A percentile compares a stretch with the other conserved stretches of the same genome.
Evolutionary conservation across 2,888 invertebrate species (phyloP).

Genomic region (Kuschelorhynchus macadamiae): DNA sequence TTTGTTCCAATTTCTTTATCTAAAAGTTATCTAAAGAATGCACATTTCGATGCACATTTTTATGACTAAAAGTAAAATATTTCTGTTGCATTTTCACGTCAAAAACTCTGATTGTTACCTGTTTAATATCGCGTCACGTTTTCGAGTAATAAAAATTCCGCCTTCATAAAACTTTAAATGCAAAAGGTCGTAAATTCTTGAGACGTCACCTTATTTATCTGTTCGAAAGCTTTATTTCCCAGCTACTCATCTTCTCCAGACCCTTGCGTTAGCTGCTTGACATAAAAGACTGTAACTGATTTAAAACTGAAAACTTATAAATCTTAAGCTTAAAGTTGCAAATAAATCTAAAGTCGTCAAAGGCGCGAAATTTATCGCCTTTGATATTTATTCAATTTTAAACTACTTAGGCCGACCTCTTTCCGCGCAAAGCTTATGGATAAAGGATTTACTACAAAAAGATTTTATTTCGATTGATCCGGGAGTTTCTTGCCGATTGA

Average conservation of each 20-base stretch:
- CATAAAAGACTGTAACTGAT: constrained; percentile 43
- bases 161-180: constrained; percentile 31
- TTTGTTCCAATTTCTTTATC: too few species aligned
- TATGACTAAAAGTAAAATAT: too few species aligned
- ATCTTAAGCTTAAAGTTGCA: constrained; percentile 53
- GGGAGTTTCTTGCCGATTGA: constrained; percentile 30
- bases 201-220: constrained; percentile 43
- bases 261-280: constrained; percentile 40
- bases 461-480: constrained; percentile 44
- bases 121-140: constrained; percentile 18
- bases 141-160: constrained; percentile 23
- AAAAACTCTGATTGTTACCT: constrained; percentile 3
- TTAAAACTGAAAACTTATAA: constrained; percentile 54
- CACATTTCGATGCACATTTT: too few species aligned
- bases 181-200: constrained; percentile 32
- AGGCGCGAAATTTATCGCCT: constrained; percentile 53
- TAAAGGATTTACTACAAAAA: constrained; percentile 49
- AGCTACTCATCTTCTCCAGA: constrained; percentile 39
- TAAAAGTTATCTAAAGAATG: too few species aligned
- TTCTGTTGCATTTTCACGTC: not conserved
- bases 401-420: constrained; percentile 55
- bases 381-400: constrained; percentile 57
- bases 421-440: constrained; percentile 39
- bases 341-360: constrained; percentile 53
- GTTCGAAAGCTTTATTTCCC: constrained; percentile 35